These are phyloP conservation scores for Anas platyrhynchos DNA, from an alignment of 2,113 vertebrate genomes.

Conservation along the genomic window DNA sequence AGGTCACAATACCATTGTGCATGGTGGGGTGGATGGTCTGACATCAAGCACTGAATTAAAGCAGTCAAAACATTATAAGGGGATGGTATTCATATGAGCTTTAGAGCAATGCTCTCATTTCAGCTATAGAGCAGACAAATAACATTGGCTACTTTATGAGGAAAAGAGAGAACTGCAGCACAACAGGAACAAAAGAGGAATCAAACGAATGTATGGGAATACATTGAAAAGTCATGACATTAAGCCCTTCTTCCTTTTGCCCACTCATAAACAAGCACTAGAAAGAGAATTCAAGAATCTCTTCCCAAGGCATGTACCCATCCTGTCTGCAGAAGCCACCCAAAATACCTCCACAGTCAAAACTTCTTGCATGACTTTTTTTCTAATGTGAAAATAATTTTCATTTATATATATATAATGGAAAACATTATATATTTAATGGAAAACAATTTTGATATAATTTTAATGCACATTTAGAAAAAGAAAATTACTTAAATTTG, in stretches of 20 bases:
- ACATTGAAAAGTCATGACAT: neutral
- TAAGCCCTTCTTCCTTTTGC: neutral
- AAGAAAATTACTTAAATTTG: neutral
- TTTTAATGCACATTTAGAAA: neutral
- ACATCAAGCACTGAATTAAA: neutral
- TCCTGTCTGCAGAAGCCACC: neutral
- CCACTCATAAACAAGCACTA: neutral
- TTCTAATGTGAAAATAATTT: neutral
- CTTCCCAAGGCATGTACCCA: neutral
- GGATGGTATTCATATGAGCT: neutral
- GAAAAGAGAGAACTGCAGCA: neutral
- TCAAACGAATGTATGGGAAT: neutral
- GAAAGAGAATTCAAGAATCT: neutral
- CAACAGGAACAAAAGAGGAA: neutral
- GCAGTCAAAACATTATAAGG: neutral
- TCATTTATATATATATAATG: too few species aligned
- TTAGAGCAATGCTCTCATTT: neutral
- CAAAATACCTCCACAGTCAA: neutral
- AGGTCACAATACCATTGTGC: accelerated
- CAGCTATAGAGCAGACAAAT: neutral
- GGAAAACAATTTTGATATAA: neutral
- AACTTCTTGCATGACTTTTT: neutral
- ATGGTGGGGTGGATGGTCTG: accelerated
- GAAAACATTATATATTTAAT: neutral
- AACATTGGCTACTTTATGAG: neutral